Percentiles rank a stretch among this genome's conserved stretches.
Evolutionary conservation across 2,888 invertebrate species (phyloP).

Genomic region (Campoplex nolae): DNA sequence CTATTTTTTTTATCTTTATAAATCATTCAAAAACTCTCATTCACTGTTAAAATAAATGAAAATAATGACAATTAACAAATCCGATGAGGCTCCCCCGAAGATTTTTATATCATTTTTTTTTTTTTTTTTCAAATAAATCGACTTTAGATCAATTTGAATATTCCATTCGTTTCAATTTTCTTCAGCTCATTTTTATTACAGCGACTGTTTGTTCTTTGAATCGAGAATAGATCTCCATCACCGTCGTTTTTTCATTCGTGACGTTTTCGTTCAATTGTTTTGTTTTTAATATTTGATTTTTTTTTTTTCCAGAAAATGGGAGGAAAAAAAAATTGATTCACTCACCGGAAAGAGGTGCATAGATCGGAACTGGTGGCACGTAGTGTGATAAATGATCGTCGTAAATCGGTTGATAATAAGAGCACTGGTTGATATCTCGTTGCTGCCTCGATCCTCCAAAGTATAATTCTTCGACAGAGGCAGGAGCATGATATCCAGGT

Average conservation of each 20-base stretch:
- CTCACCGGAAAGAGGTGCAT: conserved; percentile 80
- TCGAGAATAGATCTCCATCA: neutral
- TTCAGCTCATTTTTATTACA: too few species aligned
- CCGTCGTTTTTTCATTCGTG: neutral
- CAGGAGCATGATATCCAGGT: conserved; percentile 80
- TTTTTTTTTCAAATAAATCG: neutral
- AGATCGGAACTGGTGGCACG: conserved; percentile 78
- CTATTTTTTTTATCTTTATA: conserved; percentile 44
- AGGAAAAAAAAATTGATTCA: conserved; percentile 10
- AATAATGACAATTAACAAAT: too few species aligned
- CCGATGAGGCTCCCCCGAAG: too few species aligned
- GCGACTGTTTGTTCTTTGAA: neutral
- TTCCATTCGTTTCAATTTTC: neutral
- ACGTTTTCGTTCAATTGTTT: too few species aligned
- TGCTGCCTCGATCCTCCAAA: conserved; percentile 75
- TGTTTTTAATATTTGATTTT: neutral
- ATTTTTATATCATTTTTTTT: too few species aligned
- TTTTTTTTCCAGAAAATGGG: neutral
- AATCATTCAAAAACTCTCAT: neutral
- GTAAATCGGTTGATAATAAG: conserved; percentile 81
- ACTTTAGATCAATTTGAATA: neutral
- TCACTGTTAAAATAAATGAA: too few species aligned
- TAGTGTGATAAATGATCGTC: conserved; percentile 79
- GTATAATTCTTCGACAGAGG: conserved; percentile 80
- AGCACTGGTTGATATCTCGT: conserved; percentile 70